Conservation (phyloP, 2,888 invertebrate species). For the Drosophila nr. fundita region DNA sequence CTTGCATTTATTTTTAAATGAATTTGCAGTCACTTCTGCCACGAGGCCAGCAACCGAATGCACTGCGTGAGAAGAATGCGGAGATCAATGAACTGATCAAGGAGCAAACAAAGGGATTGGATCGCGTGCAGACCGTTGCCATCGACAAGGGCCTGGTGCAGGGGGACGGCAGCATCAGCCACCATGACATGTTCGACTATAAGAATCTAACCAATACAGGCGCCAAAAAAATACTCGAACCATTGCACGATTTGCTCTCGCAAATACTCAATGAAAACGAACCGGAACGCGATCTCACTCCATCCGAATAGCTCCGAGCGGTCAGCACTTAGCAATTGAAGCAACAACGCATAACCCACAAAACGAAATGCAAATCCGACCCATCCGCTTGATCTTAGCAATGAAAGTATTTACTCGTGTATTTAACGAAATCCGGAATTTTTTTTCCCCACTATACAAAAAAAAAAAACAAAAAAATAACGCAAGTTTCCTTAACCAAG, state of each 20-base stretch:
- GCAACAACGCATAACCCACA: not conserved
- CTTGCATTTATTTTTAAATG: not conserved
- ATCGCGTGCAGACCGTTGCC: conserved; percentile 91
- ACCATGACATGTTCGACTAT: conserved; percentile 96
- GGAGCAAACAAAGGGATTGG: conserved; percentile 87
- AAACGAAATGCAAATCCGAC: conserved; percentile 22
- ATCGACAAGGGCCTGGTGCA: conserved; percentile 93
- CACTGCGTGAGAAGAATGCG: conserved; percentile 90
- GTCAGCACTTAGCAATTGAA: conserved; percentile 10
- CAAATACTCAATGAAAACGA: conserved; percentile 92
- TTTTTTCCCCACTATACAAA: conserved; percentile 15
- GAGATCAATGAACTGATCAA: conserved; percentile 91
- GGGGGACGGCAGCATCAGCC: conserved; percentile 92
- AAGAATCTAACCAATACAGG: conserved; percentile 94
- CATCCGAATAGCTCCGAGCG: conserved; percentile 87
- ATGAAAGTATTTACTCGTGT: conserved; percentile 53
- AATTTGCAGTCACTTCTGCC: conserved; percentile 92
- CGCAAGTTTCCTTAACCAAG: conserved; percentile 59
- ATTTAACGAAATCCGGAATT: conserved; percentile 26
- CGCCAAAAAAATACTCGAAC: conserved; percentile 94
- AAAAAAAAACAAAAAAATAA: conserved; percentile 18
- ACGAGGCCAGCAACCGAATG: conserved; percentile 94
- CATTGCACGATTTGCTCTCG: conserved; percentile 91
- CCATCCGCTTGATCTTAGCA: conserved; percentile 49
- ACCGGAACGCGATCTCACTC: conserved; percentile 90